Evolutionary conservation across 2,113 vertebrate species (phyloP).

Genomic region (Anseranas semipalmata): DNA sequence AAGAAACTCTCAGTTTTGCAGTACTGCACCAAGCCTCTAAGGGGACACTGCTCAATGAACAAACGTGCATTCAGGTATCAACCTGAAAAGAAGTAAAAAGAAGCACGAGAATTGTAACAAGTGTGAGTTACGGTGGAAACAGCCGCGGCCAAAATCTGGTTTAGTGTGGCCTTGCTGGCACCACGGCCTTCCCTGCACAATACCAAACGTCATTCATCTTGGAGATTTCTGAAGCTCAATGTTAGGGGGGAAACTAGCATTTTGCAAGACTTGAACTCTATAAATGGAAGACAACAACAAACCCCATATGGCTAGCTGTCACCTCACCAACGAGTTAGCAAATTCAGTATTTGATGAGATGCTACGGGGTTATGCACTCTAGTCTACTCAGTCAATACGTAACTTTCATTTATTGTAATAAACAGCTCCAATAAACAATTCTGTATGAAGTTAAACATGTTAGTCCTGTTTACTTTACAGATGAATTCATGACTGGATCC

Average conservation of each 20-base stretch:
- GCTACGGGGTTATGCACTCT: background rate
- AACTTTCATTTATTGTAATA: background rate
- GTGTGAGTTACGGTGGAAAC: too few relatives aligned
- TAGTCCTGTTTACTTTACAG: background rate
- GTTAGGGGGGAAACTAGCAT: fast-evolving
- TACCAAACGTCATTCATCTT: background rate
- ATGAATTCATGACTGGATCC: background rate
- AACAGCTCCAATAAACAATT: background rate
- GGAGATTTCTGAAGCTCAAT: background rate
- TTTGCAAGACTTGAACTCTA: background rate
- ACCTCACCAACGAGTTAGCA: background rate
- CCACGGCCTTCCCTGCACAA: background rate
- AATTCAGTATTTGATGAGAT: background rate
- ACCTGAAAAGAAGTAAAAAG: too few relatives aligned
- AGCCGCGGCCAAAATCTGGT: too few relatives aligned
- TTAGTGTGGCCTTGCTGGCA: too few relatives aligned
- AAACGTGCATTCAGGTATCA: background rate
- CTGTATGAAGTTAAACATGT: background rate
- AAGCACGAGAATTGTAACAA: too few relatives aligned
- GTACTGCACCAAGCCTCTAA: background rate
- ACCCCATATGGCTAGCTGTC: too few relatives aligned
- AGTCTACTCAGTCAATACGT: fast-evolving
- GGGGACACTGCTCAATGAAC: fast-evolving
- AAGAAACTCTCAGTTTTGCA: background rate
- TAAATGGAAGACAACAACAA: background rate